Evolutionary conservation across 2,797 vertebrate genomes (phyloP).

Genomic region (Smutsia temminckii): DNA sequence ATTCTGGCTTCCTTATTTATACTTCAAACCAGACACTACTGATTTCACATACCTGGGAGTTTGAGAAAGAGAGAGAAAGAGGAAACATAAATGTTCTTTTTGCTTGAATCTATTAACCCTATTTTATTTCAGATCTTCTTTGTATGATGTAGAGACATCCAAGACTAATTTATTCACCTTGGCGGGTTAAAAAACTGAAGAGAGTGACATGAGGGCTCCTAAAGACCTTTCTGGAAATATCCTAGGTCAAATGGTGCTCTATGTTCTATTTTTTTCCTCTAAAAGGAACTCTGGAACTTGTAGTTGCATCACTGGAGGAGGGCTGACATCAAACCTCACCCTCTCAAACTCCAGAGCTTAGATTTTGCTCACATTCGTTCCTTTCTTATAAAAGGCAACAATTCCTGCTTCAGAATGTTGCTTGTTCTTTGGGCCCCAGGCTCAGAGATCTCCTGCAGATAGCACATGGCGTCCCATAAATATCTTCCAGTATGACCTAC

Average conservation of each 20-base stretch:
- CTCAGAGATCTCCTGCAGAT: slow-evolving; percentile 40
- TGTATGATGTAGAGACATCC: neutral
- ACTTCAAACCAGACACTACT: neutral
- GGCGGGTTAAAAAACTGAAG: neutral
- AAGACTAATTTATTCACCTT: neutral
- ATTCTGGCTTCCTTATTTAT: slow-evolving; percentile 31
- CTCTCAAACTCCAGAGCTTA: slow-evolving; percentile 13
- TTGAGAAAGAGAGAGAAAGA: neutral
- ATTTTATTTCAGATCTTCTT: slow-evolving; percentile 12
- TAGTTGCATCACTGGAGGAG: neutral
- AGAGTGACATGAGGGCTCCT: neutral
- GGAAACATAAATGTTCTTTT: neutral
- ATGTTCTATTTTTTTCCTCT: slow-evolving; percentile 11
- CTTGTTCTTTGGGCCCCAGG: neutral
- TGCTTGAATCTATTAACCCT: neutral
- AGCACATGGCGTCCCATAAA: neutral
- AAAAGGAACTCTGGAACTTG: neutral
- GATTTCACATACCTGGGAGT: neutral
- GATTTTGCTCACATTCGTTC: neutral
- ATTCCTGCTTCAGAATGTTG: neutral
- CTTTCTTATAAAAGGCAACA: slow-evolving; percentile 16
- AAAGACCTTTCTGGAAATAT: slow-evolving; percentile 41
- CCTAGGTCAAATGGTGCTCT: neutral
- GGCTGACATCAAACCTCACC: neutral
- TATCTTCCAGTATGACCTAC: slow-evolving; percentile 22